Conservation (phyloP, 2,797 vertebrate species). For the Sebastolobus alascanus region DNA sequence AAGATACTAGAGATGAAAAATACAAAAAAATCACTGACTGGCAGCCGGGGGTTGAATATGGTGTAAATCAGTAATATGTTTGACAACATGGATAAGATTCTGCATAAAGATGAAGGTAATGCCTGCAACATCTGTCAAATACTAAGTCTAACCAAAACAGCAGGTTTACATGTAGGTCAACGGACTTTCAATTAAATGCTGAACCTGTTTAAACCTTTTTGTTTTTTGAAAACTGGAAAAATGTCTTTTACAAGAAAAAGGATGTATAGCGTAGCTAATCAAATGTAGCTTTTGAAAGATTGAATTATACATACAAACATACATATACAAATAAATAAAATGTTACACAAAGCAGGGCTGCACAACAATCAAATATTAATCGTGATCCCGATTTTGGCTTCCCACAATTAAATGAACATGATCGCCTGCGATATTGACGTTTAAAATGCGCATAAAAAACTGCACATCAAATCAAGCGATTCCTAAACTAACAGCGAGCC, state of each 20-base stretch:
- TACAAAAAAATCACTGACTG: background rate
- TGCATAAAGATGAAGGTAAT: background rate
- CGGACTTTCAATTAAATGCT: background rate
- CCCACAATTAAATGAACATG: too few species aligned
- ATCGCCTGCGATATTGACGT: too few species aligned
- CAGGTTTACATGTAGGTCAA: background rate
- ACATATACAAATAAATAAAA: too few species aligned
- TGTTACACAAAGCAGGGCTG: too few species aligned
- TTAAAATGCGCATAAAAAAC: too few species aligned
- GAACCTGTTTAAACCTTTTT: background rate
- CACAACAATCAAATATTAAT: background rate
- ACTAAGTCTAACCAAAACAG: background rate
- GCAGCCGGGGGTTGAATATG: conserved; percentile 2
- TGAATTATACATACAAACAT: background rate
- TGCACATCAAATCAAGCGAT: too few species aligned
- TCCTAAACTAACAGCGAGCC: too few species aligned
- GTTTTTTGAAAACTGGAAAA: background rate
- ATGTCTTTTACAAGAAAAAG: background rate
- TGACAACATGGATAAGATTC: background rate
- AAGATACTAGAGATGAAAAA: background rate
- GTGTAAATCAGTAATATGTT: background rate
- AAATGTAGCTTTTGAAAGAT: background rate
- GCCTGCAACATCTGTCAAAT: background rate
- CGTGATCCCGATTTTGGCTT: too few species aligned
- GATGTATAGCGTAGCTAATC: background rate